Evolutionary conservation across 1,140 invertebrate genomes (phyloP).

Genomic region (Hetaerina americana): DNA sequence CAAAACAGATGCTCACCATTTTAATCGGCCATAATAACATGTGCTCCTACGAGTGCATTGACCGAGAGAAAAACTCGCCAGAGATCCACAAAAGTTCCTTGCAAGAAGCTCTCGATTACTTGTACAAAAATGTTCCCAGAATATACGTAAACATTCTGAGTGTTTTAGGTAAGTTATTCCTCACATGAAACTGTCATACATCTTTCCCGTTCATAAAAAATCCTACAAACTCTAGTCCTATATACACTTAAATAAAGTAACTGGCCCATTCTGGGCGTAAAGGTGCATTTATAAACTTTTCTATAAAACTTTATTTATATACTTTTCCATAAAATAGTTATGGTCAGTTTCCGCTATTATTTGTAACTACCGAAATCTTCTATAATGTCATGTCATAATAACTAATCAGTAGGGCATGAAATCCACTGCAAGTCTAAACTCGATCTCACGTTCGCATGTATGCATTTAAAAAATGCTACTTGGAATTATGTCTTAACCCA

Average conservation of each 20-base stretch:
- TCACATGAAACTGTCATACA: neutral
- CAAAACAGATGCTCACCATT: slow-evolving; percentile 56
- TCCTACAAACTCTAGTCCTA: neutral
- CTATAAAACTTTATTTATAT: too few relatives aligned
- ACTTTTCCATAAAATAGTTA: too few relatives aligned
- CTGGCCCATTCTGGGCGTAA: neutral
- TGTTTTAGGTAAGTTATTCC: slow-evolving; percentile 43
- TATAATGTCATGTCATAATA: too few relatives aligned
- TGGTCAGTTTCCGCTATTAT: too few relatives aligned
- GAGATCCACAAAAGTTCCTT: slow-evolving; percentile 22
- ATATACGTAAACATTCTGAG: slow-evolving; percentile 65
- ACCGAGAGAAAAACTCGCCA: slow-evolving; percentile 17
- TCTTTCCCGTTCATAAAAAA: too few relatives aligned
- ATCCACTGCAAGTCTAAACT: too few relatives aligned
- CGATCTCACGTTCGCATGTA: too few relatives aligned
- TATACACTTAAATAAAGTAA: neutral
- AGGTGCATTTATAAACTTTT: neutral
- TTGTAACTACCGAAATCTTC: too few relatives aligned
- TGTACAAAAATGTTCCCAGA: slow-evolving; percentile 49
- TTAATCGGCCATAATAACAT: slow-evolving; percentile 76
- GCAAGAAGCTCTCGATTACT: slow-evolving; percentile 37
- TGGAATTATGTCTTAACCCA: too few relatives aligned
- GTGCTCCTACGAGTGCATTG: slow-evolving; percentile 60
- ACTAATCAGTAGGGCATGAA: too few relatives aligned
- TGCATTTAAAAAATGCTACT: too few relatives aligned